Conservation (phyloP, 2,113 vertebrate species). For the Etheostoma spectabile region DNA sequence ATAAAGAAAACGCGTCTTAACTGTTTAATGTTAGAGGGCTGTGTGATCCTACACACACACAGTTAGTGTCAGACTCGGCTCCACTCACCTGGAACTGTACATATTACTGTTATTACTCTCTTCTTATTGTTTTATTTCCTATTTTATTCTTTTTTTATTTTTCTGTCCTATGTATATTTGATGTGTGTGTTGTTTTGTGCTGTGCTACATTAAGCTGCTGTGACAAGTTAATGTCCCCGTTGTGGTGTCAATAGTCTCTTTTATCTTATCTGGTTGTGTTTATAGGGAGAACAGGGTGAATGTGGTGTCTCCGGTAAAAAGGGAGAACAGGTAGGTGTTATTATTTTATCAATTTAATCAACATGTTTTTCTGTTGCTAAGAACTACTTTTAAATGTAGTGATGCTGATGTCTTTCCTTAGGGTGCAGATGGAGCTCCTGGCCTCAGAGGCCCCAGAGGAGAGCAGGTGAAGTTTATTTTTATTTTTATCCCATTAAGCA, state of each 20-base stretch:
- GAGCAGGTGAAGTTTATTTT: constrained; percentile 81
- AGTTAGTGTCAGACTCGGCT: neutral
- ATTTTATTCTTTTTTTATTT: no score
- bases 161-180: no score
- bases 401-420: constrained; percentile 49
- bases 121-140: no score
- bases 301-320: constrained; percentile 86
- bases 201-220: no score
- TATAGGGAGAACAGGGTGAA: constrained; percentile 87
- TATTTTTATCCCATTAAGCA: neutral
- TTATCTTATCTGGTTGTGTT: neutral
- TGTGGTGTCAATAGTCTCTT: no score
- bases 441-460: constrained; percentile 83
- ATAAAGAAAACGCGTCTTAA: neutral
- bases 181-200: no score
- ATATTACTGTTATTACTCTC: no score
- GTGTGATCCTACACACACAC: neutral
- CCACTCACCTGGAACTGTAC: neutral
- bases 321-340: constrained; percentile 85
- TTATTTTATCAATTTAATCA: neutral
- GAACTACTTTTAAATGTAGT: neutral
- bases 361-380: neutral
- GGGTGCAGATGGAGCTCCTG: constrained; percentile 80
- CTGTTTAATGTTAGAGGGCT: neutral
- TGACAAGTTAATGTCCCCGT: no score